Base-by-base conservation (phyloP, 2,888 invertebrate species). In the Ametastegia equiseti region DNA sequence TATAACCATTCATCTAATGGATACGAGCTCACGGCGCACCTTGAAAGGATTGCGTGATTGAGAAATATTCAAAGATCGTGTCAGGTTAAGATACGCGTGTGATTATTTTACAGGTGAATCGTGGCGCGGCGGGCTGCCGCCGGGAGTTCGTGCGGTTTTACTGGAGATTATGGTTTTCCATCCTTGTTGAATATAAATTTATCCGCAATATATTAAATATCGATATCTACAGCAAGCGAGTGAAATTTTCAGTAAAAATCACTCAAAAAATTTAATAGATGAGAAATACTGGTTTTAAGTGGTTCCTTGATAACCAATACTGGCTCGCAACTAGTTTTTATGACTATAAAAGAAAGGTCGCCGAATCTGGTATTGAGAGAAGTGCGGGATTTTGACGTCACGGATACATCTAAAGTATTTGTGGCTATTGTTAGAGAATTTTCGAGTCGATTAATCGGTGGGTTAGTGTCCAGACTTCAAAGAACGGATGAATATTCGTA, bases 1-100 rank as follows among this genome's bases (percentile, higher is more conserved):
- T 54, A 19, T 30, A 36, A 75, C 36, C 19, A 27, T 75, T 36
- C 33, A 19, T 23, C 19, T 36, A 54, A 50, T 75, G 75, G 11
- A n/a, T 54, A 13, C 11, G 11, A 36, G 36, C n/a, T 36, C 3
- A 33, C 27, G 73, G 33, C 73, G 30, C 75, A 45, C 75, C 75
- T 75, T 54, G 45, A 67, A 33, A 47, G 47, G 42, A 71, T 71
- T 27, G 45, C 45, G 71, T 71, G 71, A 71, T 45, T 45, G 36
- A 67, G 39, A 71, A 47, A 67, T 19, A 54, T 54, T 54, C 23
- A 54, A 23, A 54, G 65, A 67, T 39, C 23, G 36, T 36, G 7
- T 15, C 65, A 39, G 23, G 27, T 39, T 39, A n/a, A n/a, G 39
- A 39, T 39, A 19, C n/a, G n/a, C n/a, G n/a, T 67, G 39, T 67